A percentile compares a stretch with the other conserved stretches of the same genome.
Conservation (phyloP, 1,140 invertebrate species). For the Drosophila teissieri region DNA sequence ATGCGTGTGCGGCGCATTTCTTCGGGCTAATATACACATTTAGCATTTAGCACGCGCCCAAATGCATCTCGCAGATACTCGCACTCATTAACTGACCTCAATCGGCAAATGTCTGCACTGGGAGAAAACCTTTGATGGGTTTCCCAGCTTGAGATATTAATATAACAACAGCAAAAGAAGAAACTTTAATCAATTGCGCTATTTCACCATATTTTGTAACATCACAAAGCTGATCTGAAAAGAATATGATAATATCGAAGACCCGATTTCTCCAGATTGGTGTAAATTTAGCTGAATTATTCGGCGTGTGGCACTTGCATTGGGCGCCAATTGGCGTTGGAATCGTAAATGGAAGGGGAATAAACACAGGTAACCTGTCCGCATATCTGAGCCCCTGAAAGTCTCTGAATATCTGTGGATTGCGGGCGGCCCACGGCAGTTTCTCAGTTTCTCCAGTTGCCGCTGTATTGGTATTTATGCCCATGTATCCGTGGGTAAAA, state of each 20-base stretch:
- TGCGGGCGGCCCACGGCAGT: constrained; percentile 46
- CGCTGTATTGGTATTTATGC: constrained; percentile 22
- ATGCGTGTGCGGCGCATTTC: constrained; percentile 16
- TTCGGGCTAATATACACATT: constrained; percentile 62
- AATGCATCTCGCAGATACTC: constrained; percentile 59
- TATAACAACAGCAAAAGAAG: background rate
- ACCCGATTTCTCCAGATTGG: background rate
- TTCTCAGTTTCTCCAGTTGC: constrained; percentile 6
- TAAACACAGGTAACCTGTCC: constrained; percentile 42
- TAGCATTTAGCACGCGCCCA: constrained; percentile 76
- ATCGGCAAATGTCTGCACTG: constrained; percentile 41
- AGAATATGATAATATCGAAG: background rate
- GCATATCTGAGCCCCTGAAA: constrained; percentile 24
- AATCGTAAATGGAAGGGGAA: background rate
- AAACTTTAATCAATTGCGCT: background rate
- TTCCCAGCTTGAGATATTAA: too few species aligned
- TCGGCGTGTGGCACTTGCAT: constrained; percentile 25
- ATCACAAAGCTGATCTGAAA: background rate
- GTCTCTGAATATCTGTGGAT: constrained; percentile 31
- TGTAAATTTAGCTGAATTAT: background rate
- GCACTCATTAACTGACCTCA: constrained; percentile 28
- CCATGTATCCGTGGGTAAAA: constrained; percentile 69
- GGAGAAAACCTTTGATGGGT: background rate
- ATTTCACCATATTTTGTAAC: constrained; percentile 7
- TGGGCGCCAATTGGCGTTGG: constrained; percentile 44